Conservation (phyloP, 2,113 vertebrate genomes). For the Macroglossus sobrinus region DNA sequence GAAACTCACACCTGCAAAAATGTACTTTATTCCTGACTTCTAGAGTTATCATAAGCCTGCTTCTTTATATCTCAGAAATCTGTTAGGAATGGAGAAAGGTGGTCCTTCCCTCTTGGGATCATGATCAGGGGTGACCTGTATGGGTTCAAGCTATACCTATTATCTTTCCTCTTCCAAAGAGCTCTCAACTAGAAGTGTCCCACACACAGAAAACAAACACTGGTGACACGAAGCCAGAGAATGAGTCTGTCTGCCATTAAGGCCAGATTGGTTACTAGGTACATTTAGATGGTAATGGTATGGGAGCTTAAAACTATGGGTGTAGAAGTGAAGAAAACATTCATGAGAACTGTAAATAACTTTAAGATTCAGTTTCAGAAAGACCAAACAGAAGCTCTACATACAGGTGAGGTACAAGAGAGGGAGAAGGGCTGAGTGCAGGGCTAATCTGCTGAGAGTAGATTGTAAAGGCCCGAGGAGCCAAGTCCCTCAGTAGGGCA, state of each 20-base stretch:
- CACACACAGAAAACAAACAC: background rate
- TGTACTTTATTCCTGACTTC: background rate
- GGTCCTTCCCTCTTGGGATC: background rate
- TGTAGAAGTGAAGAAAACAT: background rate
- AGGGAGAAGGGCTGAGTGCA: background rate
- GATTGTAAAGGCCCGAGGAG: background rate
- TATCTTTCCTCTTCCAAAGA: background rate
- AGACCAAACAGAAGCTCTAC: background rate
- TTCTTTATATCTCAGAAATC: background rate
- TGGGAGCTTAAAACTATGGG: background rate
- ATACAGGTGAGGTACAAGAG: background rate
- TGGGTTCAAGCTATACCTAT: background rate
- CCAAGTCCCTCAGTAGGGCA: background rate
- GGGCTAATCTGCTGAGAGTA: background rate
- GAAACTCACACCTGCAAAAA: background rate
- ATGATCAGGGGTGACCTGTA: background rate
- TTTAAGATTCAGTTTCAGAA: background rate
- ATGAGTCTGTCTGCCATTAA: background rate
- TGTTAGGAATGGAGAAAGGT: background rate
- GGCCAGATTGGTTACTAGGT: background rate
- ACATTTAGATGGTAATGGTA: background rate
- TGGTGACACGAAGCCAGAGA: background rate
- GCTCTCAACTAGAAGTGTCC: background rate
- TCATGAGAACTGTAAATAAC: background rate
- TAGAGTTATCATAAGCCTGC: background rate